Evolutionary conservation across 2,797 vertebrate genomes (phyloP).

Genomic region (Scyliorhinus canicula): DNA sequence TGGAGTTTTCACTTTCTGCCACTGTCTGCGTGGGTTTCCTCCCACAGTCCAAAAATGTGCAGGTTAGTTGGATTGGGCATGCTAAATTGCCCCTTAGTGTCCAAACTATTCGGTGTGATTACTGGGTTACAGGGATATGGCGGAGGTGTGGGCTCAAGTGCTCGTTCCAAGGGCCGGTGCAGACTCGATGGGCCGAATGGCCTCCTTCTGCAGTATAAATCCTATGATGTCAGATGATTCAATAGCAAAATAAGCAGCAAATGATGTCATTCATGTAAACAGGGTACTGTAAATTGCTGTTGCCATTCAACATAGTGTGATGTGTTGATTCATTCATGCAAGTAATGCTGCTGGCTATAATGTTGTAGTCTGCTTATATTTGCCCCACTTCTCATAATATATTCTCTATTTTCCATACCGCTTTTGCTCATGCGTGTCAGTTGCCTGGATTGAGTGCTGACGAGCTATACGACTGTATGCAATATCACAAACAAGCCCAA

Average conservation of each 20-base stretch:
- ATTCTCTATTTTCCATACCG: background rate
- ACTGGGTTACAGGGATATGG: no score
- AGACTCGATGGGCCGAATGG: no score
- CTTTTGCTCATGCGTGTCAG: background rate
- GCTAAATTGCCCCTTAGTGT: no score
- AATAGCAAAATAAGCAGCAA: conserved; percentile 10
- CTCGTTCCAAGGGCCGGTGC: no score
- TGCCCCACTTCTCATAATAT: background rate
- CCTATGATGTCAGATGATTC: no score
- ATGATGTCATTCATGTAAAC: conserved; percentile 6
- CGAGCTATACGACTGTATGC: background rate
- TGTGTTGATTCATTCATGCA: background rate
- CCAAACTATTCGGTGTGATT: no score
- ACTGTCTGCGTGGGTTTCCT: no score
- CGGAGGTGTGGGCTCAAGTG: no score
- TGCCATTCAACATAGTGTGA: background rate
- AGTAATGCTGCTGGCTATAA: background rate
- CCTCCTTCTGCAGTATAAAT: no score
- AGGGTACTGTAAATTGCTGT: conserved; percentile 10
- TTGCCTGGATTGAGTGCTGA: background rate
- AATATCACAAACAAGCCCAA: background rate
- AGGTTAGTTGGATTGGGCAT: no score
- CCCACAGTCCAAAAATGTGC: no score
- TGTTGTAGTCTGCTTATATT: background rate
- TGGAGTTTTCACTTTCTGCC: no score